Conservation (phyloP, 2,113 vertebrate species). For the Crotophaga sulcirostris region DNA sequence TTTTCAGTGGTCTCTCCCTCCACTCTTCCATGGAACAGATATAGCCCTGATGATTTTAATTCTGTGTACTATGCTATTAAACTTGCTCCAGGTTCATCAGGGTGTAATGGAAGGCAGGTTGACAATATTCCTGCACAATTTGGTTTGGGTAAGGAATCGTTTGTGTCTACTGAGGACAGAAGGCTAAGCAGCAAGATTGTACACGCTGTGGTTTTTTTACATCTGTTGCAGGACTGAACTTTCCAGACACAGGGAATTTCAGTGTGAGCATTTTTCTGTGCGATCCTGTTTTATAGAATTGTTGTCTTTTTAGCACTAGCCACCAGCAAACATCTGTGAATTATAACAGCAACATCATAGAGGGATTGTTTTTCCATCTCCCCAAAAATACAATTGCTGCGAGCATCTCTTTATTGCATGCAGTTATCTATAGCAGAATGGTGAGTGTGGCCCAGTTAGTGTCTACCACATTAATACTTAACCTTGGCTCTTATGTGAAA, state of each 20-base stretch:
- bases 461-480: not conserved
- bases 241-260: not conserved
- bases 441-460: not conserved
- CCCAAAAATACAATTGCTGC: not conserved
- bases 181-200: not conserved
- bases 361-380: not conserved
- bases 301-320: not conserved
- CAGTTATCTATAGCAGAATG: not conserved
- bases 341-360: not conserved
- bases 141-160: not conserved
- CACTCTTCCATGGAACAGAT: not conserved
- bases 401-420: not conserved
- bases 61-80: not conserved
- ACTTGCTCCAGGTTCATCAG: not conserved
- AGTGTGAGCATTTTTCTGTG: not conserved
- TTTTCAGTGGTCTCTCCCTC: not conserved
- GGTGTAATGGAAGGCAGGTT: not conserved
- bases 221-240: not conserved
- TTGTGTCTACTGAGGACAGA: not conserved
- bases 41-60: not conserved
- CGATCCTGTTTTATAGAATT: not conserved
- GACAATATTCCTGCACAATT: not conserved
- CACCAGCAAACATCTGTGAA: not conserved
- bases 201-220: not conserved
- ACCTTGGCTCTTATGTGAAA: not conserved